phyloP scores from a whole-genome alignment of 2,888 invertebrate genomes.

The Noctua janthina region DNA sequence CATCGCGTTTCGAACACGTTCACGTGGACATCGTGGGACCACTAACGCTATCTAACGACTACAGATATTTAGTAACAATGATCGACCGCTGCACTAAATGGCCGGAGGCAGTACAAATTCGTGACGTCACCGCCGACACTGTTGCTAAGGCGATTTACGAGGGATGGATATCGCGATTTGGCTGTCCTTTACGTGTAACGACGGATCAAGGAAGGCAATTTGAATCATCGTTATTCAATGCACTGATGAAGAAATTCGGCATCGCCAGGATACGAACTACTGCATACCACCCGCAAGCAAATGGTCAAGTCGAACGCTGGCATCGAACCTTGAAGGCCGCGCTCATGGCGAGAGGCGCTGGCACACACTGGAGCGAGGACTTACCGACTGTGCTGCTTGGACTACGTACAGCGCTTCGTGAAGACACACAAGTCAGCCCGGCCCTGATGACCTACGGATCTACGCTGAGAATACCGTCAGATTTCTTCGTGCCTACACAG shows the following conservation, averaged over 20 bases:
- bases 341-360: not conserved
- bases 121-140: conserved; percentile 12
- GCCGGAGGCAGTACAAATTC: conserved; percentile 5
- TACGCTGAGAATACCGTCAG: not conserved
- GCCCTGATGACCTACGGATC: conserved; percentile 1
- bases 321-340: conserved; percentile 3
- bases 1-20: conserved; percentile 17
- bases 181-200: conserved; percentile 7
- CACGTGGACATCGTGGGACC: conserved; percentile 8
- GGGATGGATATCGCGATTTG: conserved; percentile 26
- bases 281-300: conserved; percentile 18
- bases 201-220: conserved; percentile 15
- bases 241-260: not conserved
- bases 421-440: conserved; percentile 3
- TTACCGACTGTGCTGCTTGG: not conserved
- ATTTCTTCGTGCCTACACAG: no score
- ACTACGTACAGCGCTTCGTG: not conserved
- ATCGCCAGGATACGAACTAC: conserved; percentile 1
- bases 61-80: conserved; percentile 20
- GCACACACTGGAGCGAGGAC: not conserved
- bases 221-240: conserved; percentile 3
- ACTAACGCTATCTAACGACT: conserved; percentile 20
- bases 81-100: conserved; percentile 36
- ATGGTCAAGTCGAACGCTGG: conserved; percentile 15
- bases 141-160: conserved; percentile 19